A percentile compares a stretch with the other conserved stretches of the same genome.
phyloP scores from a whole-genome alignment of 2,113 vertebrate genomes.

The Ammodytes dubius region DNA sequence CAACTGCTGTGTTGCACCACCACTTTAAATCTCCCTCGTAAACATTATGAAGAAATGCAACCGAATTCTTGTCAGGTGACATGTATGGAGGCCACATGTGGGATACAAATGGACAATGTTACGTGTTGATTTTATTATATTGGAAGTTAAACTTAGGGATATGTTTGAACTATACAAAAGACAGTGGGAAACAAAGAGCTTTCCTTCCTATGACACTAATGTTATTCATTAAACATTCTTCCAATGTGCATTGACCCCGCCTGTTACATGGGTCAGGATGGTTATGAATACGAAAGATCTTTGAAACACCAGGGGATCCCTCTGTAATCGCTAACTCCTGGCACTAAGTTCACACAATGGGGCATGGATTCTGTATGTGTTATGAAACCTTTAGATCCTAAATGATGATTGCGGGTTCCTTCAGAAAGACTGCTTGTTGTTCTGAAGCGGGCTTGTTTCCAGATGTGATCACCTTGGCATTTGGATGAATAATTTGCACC shows the following conservation, averaged over 20 bases:
- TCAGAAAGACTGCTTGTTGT: conserved; percentile 44
- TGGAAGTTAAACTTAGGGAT: not conserved
- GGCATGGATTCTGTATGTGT: conserved; percentile 22
- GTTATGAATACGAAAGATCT: conserved; percentile 22
- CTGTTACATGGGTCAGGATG: conserved; percentile 6
- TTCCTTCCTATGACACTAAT: not conserved
- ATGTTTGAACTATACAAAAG: not conserved
- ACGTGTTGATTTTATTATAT: conserved; percentile 45
- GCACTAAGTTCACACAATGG: conserved; percentile 36
- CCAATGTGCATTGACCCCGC: not conserved
- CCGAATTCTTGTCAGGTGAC: conserved; percentile 51
- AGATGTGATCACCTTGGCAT: conserved; percentile 69
- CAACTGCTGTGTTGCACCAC: conserved; percentile 9
- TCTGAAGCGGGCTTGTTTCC: conserved; percentile 44
- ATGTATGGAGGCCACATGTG: not conserved
- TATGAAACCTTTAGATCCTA: conserved; percentile 47
- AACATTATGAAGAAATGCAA: conserved; percentile 55
- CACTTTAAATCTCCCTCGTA: conserved; percentile 41
- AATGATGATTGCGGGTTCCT: conserved; percentile 60
- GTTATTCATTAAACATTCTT: conserved; percentile 10
- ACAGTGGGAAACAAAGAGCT: not conserved
- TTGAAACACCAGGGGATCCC: conserved; percentile 8
- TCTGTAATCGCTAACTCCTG: conserved; percentile 50
- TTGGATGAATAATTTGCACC: conserved; percentile 66
- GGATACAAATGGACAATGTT: not conserved